Conservation (phyloP, 2,888 invertebrate species). For the Heliconius charithonia region DNA sequence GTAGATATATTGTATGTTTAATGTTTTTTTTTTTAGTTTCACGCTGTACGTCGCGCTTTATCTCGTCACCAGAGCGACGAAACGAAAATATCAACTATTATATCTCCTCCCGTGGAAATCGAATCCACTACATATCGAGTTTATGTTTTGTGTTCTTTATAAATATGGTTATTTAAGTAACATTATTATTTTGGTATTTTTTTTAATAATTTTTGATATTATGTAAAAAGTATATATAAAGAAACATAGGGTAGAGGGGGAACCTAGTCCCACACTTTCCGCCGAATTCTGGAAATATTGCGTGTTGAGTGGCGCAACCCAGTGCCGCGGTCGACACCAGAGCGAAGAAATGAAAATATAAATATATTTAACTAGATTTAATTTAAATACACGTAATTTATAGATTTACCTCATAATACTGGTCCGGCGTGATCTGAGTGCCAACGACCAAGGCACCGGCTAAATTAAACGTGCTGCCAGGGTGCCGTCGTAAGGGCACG, state of each 20-base stretch:
- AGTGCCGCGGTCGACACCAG: no score
- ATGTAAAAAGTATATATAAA: background rate
- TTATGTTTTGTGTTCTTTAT: background rate
- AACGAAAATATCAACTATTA: no score
- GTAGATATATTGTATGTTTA: background rate
- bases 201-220: background rate
- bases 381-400: background rate
- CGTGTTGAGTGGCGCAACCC: no score
- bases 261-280: no score
- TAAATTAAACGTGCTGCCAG: constrained; percentile 85
- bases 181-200: background rate
- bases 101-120: no score
- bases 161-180: background rate
- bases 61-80: no score
- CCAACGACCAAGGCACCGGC: constrained; percentile 91
- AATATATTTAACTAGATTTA: no score
- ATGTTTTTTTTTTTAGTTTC: background rate
- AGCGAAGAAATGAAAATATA: no score
- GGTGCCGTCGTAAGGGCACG: constrained; percentile 83
- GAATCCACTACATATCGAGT: no score
- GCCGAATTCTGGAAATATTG: no score
- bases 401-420: constrained; percentile 83
- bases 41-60: no score
- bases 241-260: no score
- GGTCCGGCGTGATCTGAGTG: constrained; percentile 88